Percentiles rank a stretch among this genome's conserved stretches.
These are phyloP conservation scores for Didymodactylos carnosus DNA, from an alignment of 2,888 invertebrate genomes.

Conservation along the genomic window DNA sequence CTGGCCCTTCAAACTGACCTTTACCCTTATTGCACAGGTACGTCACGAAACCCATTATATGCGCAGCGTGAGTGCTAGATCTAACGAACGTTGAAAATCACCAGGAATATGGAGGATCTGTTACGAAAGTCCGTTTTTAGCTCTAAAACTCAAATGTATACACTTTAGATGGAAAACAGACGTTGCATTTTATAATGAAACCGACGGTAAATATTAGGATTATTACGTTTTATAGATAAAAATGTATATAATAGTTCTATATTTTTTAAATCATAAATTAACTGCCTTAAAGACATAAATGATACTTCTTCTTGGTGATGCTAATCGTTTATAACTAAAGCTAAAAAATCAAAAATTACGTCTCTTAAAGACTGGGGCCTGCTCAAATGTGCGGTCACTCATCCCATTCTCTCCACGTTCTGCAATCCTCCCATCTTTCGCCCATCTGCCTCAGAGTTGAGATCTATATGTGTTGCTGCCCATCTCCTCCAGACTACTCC, in stretches of 20 bases:
- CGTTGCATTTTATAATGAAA: neutral
- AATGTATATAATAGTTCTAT: neutral
- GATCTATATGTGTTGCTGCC: too few relatives aligned
- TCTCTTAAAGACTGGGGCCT: neutral
- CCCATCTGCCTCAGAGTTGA: neutral
- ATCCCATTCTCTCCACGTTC: neutral
- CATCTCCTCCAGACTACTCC: too few relatives aligned
- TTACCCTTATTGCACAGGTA: too few relatives aligned
- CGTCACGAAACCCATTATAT: too few relatives aligned
- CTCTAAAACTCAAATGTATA: too few relatives aligned
- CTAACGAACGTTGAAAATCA: too few relatives aligned
- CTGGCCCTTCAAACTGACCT: too few relatives aligned
- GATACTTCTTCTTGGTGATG: neutral
- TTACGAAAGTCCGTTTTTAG: too few relatives aligned
- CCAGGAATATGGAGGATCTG: too few relatives aligned
- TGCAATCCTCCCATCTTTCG: neutral
- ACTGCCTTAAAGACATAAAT: neutral
- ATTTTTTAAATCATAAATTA: neutral
- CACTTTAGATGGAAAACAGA: too few relatives aligned
- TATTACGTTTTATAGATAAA: too few relatives aligned
- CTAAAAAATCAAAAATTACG: neutral
- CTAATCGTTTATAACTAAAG: neutral
- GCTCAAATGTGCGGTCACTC: neutral
- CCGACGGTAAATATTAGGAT: neutral
- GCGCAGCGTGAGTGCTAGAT: too few relatives aligned